phyloP scores from a whole-genome alignment of 2,113 vertebrate species.

The Seriola quinqueradiata region DNA sequence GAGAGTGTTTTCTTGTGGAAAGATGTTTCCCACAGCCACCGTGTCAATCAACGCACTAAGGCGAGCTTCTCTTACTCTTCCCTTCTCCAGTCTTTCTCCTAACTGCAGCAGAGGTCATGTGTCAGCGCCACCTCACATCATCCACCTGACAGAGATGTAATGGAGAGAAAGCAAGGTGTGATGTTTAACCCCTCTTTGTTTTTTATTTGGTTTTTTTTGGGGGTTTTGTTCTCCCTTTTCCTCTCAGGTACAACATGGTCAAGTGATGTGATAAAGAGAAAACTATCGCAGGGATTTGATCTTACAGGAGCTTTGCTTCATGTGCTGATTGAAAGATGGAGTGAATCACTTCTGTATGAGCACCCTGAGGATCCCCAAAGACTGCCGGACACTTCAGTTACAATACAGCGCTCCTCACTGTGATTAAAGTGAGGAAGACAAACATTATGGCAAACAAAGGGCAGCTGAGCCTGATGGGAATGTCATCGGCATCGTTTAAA shows the following conservation, averaged over 20 bases:
- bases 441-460: too few species aligned
- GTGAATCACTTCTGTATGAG: conserved; percentile 15
- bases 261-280: conserved; percentile 32
- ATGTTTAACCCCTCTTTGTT: not conserved
- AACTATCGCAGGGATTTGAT: conserved; percentile 15
- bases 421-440: not conserved
- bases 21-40: not conserved
- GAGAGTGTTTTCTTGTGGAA: conserved; percentile 24
- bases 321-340: conserved; percentile 12
- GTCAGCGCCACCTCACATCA: conserved; percentile 9
- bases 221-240: too few species aligned
- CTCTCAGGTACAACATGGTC: too few species aligned
- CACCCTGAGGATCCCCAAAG: conserved; percentile 35
- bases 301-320: too few species aligned
- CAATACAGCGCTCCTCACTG: not conserved
- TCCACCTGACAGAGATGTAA: conserved; percentile 9
- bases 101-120: conserved; percentile 23
- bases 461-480: too few species aligned
- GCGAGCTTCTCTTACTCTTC: conserved; percentile 8
- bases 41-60: not conserved
- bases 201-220: too few species aligned
- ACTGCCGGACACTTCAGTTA: conserved; percentile 31
- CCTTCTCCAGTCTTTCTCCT: not conserved
- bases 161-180: conserved; percentile 35
- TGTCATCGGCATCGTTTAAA: too few species aligned